Percentiles rank a stretch among this genome's conserved stretches.
Conservation (phyloP, 2,888 invertebrate species). For the Amphimallon solstitiale region DNA sequence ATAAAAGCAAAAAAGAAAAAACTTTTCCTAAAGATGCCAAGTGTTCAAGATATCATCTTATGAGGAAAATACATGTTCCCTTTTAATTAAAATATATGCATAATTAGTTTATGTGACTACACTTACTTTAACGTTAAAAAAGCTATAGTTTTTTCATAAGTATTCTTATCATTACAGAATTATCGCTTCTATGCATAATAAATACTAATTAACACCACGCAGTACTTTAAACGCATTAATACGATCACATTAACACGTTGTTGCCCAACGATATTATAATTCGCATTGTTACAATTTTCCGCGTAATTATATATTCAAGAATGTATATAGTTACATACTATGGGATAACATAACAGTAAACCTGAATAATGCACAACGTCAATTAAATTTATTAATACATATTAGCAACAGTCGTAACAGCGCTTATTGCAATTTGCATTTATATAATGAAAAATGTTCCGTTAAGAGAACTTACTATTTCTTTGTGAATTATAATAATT, state of each 20-base stretch:
- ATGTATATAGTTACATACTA: neutral
- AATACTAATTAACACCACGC: no score
- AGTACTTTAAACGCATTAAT: no score
- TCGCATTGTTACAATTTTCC: constrained; percentile 11
- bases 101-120: no score
- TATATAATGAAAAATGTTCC: constrained; percentile 28
- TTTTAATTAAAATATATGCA: no score
- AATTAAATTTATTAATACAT: constrained; percentile 27
- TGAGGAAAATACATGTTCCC: no score
- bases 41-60: no score
- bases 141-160: no score
- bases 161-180: no score
- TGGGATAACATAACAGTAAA: constrained; percentile 26
- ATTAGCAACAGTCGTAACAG: constrained; percentile 6
- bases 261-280: constrained; percentile 12
- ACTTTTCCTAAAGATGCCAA: no score
- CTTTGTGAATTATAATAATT: constrained; percentile 21
- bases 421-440: constrained; percentile 31
- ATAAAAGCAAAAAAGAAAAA: no score
- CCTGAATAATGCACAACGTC: constrained; percentile 21
- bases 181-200: no score
- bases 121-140: no score
- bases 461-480: constrained; percentile 28
- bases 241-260: neutral
- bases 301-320: constrained; percentile 18